phyloP scores from a whole-genome alignment of 1,140 invertebrate species.

The Drosophila guanche region DNA sequence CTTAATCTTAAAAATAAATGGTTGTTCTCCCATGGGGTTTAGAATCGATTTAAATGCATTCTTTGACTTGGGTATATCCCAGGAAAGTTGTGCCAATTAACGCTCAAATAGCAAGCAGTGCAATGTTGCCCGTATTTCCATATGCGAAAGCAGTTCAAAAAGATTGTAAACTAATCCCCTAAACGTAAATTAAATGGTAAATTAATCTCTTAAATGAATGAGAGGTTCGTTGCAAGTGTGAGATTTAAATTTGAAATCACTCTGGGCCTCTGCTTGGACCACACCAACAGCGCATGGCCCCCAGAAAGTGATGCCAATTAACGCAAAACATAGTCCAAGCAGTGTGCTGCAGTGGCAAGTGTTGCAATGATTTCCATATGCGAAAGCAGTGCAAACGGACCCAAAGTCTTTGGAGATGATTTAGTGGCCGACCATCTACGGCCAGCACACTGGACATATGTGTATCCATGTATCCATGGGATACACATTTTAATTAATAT shows the following conservation, averaged over 20 bases:
- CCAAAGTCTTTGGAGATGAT: slow-evolving; percentile 62
- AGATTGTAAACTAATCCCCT: no score
- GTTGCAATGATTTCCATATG: slow-evolving; percentile 64
- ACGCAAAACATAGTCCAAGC: slow-evolving; percentile 38
- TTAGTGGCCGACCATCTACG: slow-evolving; percentile 60
- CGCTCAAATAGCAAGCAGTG: no score
- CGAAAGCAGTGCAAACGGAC: slow-evolving; percentile 63
- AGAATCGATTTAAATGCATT: no score
- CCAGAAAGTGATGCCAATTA: slow-evolving; percentile 53
- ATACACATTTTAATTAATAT: slow-evolving; percentile 77
- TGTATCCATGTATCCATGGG: slow-evolving; percentile 50
- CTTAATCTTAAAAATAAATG: no score
- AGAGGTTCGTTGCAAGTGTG: not conserved
- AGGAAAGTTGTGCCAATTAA: no score
- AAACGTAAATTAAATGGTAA: slow-evolving; percentile 1
- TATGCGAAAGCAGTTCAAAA: no score
- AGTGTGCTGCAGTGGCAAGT: slow-evolving; percentile 30
- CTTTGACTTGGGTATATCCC: no score
- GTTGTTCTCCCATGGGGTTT: no score
- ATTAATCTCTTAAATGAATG: slow-evolving; percentile 11
- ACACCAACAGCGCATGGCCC: slow-evolving; percentile 7
- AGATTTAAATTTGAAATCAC: slow-evolving; percentile 1
- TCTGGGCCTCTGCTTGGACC: not conserved
- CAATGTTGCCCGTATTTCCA: no score
- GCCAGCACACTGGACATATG: slow-evolving; percentile 3